These are phyloP conservation scores for Carassius auratus DNA, from an alignment of 2,113 vertebrate species.

Conservation along the genomic window DNA sequence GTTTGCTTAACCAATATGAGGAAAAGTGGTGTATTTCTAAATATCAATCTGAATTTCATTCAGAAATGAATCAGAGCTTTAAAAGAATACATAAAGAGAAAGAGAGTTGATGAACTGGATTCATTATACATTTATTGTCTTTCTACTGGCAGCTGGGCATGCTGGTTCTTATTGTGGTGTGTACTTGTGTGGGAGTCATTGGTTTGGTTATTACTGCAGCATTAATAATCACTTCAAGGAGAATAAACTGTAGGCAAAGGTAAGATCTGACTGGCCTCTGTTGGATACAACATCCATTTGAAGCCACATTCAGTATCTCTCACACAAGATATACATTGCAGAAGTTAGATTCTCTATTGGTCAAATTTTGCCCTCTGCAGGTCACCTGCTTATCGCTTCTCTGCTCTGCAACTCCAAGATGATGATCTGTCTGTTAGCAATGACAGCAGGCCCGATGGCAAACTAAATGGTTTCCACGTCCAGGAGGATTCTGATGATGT, in stretches of 20 bases:
- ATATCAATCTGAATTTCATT: neutral
- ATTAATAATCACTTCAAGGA: slow-evolving; percentile 65
- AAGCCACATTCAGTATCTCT: too few relatives aligned
- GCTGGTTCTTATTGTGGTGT: slow-evolving; percentile 71
- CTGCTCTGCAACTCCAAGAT: slow-evolving; percentile 72
- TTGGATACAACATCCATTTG: too few relatives aligned
- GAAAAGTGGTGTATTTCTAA: neutral
- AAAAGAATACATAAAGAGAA: too few relatives aligned
- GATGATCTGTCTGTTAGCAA: slow-evolving; percentile 60
- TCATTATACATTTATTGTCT: neutral
- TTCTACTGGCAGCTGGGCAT: slow-evolving; percentile 64
- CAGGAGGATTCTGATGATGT: slow-evolving; percentile 75
- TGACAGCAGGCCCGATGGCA: slow-evolving; percentile 63
- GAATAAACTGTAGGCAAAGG: slow-evolving; percentile 68
- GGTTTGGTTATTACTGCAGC: slow-evolving; percentile 63
- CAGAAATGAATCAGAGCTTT: too few relatives aligned
- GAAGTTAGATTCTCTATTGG: neutral
- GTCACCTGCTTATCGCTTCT: slow-evolving; percentile 72
- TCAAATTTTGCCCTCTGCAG: slow-evolving; percentile 59
- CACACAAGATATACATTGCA: neutral
- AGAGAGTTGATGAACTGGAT: too few relatives aligned
- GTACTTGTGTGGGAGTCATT: slow-evolving; percentile 61
- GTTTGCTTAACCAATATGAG: neutral
- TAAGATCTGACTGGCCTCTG: slow-evolving; percentile 41
- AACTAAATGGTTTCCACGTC: slow-evolving; percentile 62